phyloP scores from a whole-genome alignment of 2,113 vertebrate species.

The Protobothrops flavoviridis region DNA sequence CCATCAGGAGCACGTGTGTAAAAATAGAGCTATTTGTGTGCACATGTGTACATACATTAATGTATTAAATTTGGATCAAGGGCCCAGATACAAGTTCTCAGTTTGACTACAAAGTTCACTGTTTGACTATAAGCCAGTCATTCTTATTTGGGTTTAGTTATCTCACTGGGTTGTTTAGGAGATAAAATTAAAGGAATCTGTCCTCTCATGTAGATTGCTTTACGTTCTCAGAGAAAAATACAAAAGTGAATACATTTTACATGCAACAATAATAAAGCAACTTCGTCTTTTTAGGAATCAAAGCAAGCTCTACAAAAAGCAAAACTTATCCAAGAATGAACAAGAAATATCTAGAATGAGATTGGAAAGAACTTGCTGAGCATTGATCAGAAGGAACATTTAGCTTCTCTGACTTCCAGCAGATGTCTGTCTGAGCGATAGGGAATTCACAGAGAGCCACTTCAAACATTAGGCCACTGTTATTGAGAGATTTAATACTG shows the following conservation, averaged over 20 bases:
- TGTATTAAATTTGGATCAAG: not conserved
- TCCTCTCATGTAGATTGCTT: not conserved
- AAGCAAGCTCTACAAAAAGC: not conserved
- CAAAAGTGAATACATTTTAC: not conserved
- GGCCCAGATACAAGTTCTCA: not conserved
- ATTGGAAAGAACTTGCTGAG: not conserved
- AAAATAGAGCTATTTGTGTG: not conserved
- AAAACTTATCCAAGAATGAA: not conserved
- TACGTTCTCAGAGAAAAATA: not conserved
- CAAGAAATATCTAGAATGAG: not conserved
- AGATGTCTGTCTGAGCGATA: not conserved
- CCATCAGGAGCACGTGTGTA: not conserved
- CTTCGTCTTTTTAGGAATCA: not conserved
- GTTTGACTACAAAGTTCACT: not conserved
- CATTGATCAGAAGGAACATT: no score
- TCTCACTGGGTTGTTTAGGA: not conserved
- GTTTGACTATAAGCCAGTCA: not conserved
- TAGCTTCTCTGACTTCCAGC: not conserved
- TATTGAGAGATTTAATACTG: not conserved
- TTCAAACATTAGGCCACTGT: not conserved
- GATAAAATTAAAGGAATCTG: not conserved
- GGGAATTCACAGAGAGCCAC: not conserved
- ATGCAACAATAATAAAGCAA: not conserved
- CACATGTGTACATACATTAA: not conserved
- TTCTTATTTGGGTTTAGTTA: not conserved